Conservation (phyloP, 64 coral and sea anemone species). For the Anthopleura sola region DNA sequence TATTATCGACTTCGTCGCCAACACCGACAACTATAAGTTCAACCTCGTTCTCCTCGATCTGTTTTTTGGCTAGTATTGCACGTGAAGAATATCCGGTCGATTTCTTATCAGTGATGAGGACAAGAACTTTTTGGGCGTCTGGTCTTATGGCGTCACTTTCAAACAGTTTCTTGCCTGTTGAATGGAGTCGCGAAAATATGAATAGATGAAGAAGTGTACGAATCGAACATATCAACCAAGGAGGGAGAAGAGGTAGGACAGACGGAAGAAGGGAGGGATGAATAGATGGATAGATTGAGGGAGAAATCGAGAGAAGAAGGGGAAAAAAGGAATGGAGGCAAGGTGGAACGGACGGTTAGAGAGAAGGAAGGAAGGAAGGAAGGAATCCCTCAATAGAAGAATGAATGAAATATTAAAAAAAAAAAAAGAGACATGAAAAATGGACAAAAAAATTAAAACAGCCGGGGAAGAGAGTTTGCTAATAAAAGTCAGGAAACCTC, state of each 20-base stretch:
- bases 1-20: conserved; percentile 20
- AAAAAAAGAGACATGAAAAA: no score
- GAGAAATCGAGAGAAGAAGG: no score
- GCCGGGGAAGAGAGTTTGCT: no score
- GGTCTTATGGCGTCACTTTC: conserved; percentile 27
- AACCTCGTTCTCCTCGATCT: conserved; percentile 39
- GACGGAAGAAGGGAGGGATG: neutral
- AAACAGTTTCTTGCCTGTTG: conserved; percentile 42
- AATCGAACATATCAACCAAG: neutral
- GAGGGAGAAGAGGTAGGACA: no score
- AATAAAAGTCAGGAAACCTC: no score
- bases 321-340: no score
- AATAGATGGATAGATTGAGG: neutral
- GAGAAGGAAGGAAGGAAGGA: neutral
- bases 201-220: neutral
- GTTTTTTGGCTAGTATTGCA: neutral
- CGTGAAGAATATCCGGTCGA: conserved; percentile 47
- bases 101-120: conserved; percentile 59
- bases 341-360: no score
- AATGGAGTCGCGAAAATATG: no score
- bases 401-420: no score
- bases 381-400: no score
- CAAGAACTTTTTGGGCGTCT: conserved; percentile 61
- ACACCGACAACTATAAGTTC: conserved; percentile 38
- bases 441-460: no score